Conservation (phyloP, 2,113 vertebrate genomes). For the Dolichallabes microphthalmus region DNA sequence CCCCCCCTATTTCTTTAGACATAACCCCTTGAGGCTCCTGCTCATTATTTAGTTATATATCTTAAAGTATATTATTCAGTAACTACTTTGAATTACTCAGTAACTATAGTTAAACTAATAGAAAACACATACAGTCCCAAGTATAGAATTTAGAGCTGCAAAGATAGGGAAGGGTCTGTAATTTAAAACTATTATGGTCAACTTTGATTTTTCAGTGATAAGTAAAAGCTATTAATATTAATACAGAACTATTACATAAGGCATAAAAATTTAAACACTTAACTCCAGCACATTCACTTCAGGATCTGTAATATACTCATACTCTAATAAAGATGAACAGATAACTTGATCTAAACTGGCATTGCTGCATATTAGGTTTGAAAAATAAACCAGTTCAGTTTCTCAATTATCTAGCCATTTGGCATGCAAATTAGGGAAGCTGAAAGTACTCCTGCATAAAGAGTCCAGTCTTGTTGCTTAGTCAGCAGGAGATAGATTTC, state of each 20-base stretch:
- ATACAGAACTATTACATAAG: background rate
- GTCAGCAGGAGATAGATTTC: background rate
- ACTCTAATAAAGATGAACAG: background rate
- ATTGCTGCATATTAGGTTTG: background rate
- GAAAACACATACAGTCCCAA: background rate
- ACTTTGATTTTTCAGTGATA: background rate
- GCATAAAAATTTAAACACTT: background rate
- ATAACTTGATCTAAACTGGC: background rate
- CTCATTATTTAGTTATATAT: background rate
- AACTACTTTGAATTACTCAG: background rate
- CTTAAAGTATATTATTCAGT: background rate
- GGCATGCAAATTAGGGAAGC: background rate
- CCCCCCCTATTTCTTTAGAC: background rate
- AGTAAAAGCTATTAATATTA: background rate
- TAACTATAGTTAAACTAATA: background rate
- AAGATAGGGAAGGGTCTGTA: background rate
- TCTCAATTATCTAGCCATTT: background rate
- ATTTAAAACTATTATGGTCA: background rate
- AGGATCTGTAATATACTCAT: background rate
- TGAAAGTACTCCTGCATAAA: background rate
- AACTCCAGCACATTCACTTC: too few species aligned
- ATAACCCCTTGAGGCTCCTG: background rate
- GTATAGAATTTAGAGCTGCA: background rate
- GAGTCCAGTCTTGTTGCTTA: background rate
- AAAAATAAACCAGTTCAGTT: background rate